These are phyloP conservation scores for Hedya salicella DNA, from an alignment of 2,888 invertebrate genomes.

Conservation along the genomic window DNA sequence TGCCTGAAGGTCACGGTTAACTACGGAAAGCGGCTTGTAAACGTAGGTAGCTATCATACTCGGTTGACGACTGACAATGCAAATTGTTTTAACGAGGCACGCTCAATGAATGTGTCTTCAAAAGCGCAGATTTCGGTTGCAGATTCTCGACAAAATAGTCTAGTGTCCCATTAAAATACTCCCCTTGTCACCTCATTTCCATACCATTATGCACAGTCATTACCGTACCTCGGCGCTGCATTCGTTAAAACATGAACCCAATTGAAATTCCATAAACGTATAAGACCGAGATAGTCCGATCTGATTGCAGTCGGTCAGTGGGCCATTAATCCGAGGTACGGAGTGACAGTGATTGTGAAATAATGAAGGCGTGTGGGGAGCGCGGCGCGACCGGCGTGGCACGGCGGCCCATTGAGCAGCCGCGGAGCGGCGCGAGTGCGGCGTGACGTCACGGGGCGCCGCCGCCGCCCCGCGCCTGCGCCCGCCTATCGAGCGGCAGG, in stretches of 20 bases:
- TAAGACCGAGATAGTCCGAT: constrained; percentile 22
- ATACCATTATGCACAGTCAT: constrained; percentile 36
- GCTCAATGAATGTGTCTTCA: constrained; percentile 3
- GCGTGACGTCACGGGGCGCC: constrained; percentile 72
- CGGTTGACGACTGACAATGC: neutral
- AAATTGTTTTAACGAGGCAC: neutral
- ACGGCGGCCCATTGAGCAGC: constrained; percentile 62
- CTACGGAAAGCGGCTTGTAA: too few relatives aligned
- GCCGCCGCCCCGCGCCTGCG: constrained; percentile 73
- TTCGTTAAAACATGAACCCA: constrained; percentile 23
- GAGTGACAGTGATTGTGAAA: constrained; percentile 54
- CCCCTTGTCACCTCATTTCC: constrained; percentile 27
- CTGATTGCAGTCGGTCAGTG: constrained; percentile 42
- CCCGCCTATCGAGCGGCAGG: constrained; percentile 82
- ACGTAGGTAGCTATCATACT: neutral
- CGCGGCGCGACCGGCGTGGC: constrained; percentile 49
- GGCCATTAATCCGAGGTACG: constrained; percentile 54
- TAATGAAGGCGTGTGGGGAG: constrained; percentile 45
- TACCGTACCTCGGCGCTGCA: constrained; percentile 24
- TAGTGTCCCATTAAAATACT: constrained; percentile 33
- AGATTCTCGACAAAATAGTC: constrained; percentile 28
- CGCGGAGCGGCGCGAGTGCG: constrained; percentile 64
- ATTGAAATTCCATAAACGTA: constrained; percentile 27
- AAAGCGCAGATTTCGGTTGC: neutral
- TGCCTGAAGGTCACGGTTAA: constrained; percentile 2